These are phyloP conservation scores for Atractosteus spatula DNA, from an alignment of 2,113 vertebrate genomes.

Conservation along the genomic window DNA sequence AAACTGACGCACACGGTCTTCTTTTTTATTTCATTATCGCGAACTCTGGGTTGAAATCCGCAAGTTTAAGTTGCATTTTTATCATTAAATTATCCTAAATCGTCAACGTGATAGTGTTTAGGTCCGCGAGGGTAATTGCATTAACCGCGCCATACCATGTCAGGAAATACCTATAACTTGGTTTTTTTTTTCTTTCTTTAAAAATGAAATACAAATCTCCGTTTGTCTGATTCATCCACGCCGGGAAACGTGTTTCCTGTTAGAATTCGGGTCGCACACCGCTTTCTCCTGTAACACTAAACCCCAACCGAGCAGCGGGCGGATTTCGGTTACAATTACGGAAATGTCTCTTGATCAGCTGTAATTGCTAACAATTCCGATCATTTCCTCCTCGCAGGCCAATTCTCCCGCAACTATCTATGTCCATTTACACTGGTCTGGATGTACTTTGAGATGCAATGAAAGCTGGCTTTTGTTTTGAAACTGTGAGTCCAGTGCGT, in stretches of 20 bases:
- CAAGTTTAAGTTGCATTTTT: not conserved
- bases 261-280: conserved; percentile 46
- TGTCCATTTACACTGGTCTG: no score
- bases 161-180: conserved; percentile 32
- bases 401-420: conserved; percentile 26
- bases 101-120: not conserved
- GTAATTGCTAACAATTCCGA: conserved; percentile 49
- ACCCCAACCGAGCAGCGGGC: conserved; percentile 55
- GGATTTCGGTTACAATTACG: conserved; percentile 54
- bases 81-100: conserved; percentile 23
- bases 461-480: no score
- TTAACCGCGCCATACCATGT: conserved; percentile 12
- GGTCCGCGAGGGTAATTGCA: conserved; percentile 35
- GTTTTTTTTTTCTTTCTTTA: conserved; percentile 38
- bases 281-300: conserved; percentile 43
- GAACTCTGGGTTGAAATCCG: no score
- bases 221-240: conserved; percentile 35
- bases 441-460: no score
- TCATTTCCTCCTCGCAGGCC: conserved; percentile 39
- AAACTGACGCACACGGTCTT: no score
- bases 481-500: no score
- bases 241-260: conserved; percentile 63
- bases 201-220: conserved; percentile 39
- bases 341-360: conserved; percentile 53
- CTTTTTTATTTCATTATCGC: no score